Evolutionary conservation across 64 coral and sea anemone genomes (phyloP).

Genomic region (Pachyseris speciosa): DNA sequence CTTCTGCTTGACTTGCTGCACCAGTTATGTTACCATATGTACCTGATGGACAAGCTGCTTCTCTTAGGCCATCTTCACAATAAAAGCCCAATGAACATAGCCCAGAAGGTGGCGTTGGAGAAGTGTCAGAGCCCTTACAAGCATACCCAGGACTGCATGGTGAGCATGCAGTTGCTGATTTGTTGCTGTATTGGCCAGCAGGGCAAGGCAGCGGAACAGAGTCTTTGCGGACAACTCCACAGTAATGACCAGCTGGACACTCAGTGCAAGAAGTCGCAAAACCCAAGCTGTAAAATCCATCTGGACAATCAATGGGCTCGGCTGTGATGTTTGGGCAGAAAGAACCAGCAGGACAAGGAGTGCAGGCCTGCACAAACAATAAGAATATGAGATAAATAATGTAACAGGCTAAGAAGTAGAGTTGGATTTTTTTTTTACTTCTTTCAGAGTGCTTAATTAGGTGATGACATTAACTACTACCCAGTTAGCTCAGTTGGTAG

Average conservation of each 20-base stretch:
- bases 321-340: conserved; percentile 96
- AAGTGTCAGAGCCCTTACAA: conserved; percentile 79
- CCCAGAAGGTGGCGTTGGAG: conserved; percentile 64
- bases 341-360: conserved; percentile 76
- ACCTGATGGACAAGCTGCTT: conserved; percentile 78
- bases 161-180: conserved; percentile 65
- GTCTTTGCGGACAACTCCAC: conserved; percentile 8
- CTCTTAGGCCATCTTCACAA: conserved; percentile 80
- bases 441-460: too few species aligned
- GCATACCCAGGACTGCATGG: conserved; percentile 76
- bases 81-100: conserved; percentile 84
- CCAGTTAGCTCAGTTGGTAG: too few species aligned
- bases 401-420: too few species aligned
- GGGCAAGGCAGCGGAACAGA: conserved; percentile 73
- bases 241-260: conserved; percentile 89
- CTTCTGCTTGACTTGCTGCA: conserved; percentile 58
- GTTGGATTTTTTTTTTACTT: too few species aligned
- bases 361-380: conserved; percentile 54
- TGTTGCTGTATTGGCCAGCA: conserved; percentile 88
- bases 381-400: neutral
- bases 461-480: too few species aligned
- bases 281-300: conserved; percentile 81
- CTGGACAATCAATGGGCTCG: conserved; percentile 40
- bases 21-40: conserved; percentile 92
- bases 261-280: conserved; percentile 73